These are phyloP conservation scores for Eupithecia tripunctaria DNA, from an alignment of 2,888 invertebrate genomes.

Conservation along the genomic window DNA sequence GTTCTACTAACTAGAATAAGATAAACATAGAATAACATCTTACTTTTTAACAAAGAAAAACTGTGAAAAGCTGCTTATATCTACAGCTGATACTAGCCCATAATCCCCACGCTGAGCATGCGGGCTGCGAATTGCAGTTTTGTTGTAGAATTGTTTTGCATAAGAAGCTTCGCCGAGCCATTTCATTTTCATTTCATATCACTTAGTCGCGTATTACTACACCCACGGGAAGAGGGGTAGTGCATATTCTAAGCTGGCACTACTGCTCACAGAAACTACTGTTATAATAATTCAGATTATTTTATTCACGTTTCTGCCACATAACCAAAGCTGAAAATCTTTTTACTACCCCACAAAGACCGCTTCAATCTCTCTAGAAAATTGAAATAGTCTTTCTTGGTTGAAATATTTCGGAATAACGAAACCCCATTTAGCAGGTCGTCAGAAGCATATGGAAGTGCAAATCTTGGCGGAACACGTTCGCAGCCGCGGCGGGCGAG, in stretches of 20 bases:
- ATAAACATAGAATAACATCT: neutral
- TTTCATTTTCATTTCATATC: too few relatives aligned
- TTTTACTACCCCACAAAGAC: neutral
- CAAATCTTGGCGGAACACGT: constrained; percentile 17
- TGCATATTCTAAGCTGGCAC: neutral
- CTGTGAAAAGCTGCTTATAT: neutral
- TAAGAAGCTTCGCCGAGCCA: neutral
- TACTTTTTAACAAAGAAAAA: neutral
- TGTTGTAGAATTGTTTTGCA: neutral
- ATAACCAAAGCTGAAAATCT: neutral
- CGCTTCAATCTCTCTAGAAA: neutral
- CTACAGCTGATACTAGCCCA: neutral
- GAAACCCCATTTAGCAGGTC: neutral
- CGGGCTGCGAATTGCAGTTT: neutral
- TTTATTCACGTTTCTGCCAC: neutral
- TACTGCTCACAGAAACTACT: neutral
- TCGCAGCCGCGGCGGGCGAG: constrained; percentile 2
- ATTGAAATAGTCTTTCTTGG: neutral
- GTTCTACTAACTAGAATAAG: neutral
- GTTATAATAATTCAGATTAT: neutral
- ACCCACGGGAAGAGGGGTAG: neutral
- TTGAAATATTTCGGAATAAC: neutral
- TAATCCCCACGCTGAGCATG: neutral
- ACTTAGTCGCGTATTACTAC: neutral
- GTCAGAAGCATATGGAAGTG: neutral